Evolutionary conservation across 1,140 invertebrate genomes (phyloP).

Genomic region (Solenopsis invicta): DNA sequence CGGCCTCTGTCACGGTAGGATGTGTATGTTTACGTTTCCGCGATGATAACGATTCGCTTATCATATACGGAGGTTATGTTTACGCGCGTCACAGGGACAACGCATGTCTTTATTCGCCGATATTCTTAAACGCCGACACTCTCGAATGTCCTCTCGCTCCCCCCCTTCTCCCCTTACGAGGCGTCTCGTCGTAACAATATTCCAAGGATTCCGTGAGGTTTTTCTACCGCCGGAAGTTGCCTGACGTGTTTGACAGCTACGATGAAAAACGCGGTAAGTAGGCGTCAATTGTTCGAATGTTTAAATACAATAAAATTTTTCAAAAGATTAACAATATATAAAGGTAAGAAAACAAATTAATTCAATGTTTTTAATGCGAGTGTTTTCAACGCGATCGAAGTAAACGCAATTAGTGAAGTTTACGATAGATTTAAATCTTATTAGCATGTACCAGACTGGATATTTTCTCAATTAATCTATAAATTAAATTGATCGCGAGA

Average conservation of each 20-base stretch:
- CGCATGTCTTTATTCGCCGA: slow-evolving; percentile 41
- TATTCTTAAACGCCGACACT: background rate
- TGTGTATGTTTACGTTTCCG: slow-evolving; percentile 79
- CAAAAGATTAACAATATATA: background rate
- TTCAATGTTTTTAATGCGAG: background rate
- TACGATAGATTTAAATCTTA: background rate
- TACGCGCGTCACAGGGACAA: slow-evolving; percentile 61
- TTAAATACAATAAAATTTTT: background rate
- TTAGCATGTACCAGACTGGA: background rate
- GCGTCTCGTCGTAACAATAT: background rate
- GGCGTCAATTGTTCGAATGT: background rate
- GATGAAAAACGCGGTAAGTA: slow-evolving; percentile 2
- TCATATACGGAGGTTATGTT: slow-evolving; percentile 78
- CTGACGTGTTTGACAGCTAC: background rate
- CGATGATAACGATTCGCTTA: slow-evolving; percentile 62
- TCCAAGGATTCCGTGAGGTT: background rate
- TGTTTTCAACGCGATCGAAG: background rate
- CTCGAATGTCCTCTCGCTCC: slow-evolving; percentile 6
- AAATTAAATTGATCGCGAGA: background rate
- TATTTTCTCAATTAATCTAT: background rate
- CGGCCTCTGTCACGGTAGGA: slow-evolving; percentile 84
- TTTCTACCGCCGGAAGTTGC: background rate
- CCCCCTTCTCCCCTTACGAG: background rate
- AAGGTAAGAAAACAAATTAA: background rate
- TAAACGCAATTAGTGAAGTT: background rate